Evolutionary conservation across 2,113 vertebrate genomes (phyloP).

Genomic region (Brachypteracias leptosomus): DNA sequence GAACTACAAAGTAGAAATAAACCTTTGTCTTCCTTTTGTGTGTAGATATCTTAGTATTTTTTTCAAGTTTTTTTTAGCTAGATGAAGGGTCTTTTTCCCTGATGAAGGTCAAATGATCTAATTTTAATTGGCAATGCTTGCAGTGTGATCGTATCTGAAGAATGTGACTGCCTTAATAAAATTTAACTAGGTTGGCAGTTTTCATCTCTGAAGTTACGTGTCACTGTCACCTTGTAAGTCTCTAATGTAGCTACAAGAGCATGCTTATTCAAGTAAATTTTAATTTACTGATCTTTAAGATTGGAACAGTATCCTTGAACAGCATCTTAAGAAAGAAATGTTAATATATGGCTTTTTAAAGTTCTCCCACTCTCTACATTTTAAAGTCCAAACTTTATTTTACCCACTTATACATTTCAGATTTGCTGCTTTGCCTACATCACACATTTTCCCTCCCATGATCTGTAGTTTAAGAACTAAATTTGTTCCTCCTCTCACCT

Average conservation of each 20-base stretch:
- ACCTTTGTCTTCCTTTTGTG: background rate
- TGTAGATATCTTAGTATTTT: background rate
- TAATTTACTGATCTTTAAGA: background rate
- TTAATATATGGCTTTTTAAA: background rate
- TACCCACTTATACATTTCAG: background rate
- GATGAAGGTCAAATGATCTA: background rate
- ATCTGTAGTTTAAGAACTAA: background rate
- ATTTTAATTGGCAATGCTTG: constrained; percentile 27
- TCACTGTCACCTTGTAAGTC: background rate
- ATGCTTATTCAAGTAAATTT: constrained; percentile 5
- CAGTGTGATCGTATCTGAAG: background rate
- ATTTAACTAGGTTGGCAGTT: background rate
- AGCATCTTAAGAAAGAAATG: background rate
- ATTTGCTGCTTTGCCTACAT: background rate
- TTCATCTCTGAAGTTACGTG: background rate
- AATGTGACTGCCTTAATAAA: constrained; percentile 4
- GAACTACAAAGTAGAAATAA: background rate
- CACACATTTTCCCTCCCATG: background rate
- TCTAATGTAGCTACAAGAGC: background rate
- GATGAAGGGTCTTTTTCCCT: background rate
- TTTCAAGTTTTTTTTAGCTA: background rate
- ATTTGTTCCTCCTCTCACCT: background rate
- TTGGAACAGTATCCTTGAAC: background rate
- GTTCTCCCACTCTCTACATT: background rate
- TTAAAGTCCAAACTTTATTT: background rate